Evolutionary conservation across 2,797 vertebrate genomes (phyloP), one percentile per base, ranked within the genome.

Genomic region (Glossophaga mutica): DNA sequence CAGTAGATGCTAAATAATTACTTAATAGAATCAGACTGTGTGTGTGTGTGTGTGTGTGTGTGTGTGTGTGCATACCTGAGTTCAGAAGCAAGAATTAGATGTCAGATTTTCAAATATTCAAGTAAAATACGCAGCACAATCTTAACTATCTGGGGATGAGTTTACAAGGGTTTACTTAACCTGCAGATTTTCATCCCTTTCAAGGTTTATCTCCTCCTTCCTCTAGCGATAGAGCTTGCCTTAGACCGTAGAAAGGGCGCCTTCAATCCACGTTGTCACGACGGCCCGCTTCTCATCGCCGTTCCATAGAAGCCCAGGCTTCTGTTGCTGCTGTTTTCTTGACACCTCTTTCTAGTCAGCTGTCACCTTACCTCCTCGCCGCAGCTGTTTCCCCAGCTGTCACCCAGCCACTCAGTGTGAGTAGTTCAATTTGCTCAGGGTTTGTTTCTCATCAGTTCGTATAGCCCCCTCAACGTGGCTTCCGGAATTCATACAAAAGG

Each of bases 341-440:
- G 57, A 59, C 73, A 86, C 55, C 71, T 96, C 93, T 92, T 90
- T 91, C 81, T 81, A 93, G 84, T 85, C 84, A 97, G 74, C 50
- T 94, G 90, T 93, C 91, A 96, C 85, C 67, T 83, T 76, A 42
- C 68, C 59, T 78, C 74, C 24, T 74, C 57, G 39, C 81, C 90
- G 83, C 71, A 78, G 87, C 83, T 93, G 62, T 96, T 91, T 74
- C 26, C 26, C 44, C 81, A 90, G 81, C 93, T 97, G 87, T 90
- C 67, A 46, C n/a, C n/a, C 81, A 87, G 44, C n/a, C 44, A 37
- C 71, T 79, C 2, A 0, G 57, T 86, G 34, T 14, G 19, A 42
- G n/a, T n/a, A 19, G 42, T 52, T 74, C 62, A 48, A 73, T 59
- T 83, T 68, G 29, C 37, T 1, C 57, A 22, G 18, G 37, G 81